A percentile compares a stretch with the other conserved stretches of the same genome.
Conservation (phyloP, 2,797 vertebrate species). For the Tragelaphus eurycerus region DNA sequence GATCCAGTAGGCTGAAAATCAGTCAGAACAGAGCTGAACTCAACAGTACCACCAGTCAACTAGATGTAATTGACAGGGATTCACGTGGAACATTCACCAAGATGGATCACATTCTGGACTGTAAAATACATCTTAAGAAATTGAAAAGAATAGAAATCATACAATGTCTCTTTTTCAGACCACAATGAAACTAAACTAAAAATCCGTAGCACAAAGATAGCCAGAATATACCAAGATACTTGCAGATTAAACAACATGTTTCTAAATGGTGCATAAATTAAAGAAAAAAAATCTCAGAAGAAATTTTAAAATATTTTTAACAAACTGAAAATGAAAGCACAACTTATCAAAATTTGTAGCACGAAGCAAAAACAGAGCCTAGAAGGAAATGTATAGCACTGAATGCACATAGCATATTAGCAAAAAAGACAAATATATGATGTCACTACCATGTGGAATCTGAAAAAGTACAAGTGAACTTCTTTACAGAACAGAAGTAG, state of each 20-base stretch:
- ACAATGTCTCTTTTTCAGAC: neutral
- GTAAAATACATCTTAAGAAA: neutral
- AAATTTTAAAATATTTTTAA: neutral
- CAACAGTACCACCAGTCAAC: neutral
- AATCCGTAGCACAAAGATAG: neutral
- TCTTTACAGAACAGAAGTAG: neutral
- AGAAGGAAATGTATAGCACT: neutral
- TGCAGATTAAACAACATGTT: neutral
- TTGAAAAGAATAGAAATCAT: neutral
- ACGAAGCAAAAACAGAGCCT: neutral
- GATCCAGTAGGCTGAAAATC: neutral
- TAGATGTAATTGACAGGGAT: too few relatives aligned
- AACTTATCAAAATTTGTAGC: neutral
- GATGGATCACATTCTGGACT: neutral
- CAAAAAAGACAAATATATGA: neutral
- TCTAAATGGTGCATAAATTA: neutral
- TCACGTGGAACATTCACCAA: neutral
- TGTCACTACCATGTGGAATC: neutral
- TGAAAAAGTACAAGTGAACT: neutral
- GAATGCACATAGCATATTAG: neutral
- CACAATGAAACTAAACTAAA: neutral
- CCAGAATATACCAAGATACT: neutral
- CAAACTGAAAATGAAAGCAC: neutral
- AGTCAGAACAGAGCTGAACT: neutral
- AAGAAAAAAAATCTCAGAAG: neutral